Conservation (phyloP, 2,797 vertebrate genomes). For the Diceros bicornis region DNA sequence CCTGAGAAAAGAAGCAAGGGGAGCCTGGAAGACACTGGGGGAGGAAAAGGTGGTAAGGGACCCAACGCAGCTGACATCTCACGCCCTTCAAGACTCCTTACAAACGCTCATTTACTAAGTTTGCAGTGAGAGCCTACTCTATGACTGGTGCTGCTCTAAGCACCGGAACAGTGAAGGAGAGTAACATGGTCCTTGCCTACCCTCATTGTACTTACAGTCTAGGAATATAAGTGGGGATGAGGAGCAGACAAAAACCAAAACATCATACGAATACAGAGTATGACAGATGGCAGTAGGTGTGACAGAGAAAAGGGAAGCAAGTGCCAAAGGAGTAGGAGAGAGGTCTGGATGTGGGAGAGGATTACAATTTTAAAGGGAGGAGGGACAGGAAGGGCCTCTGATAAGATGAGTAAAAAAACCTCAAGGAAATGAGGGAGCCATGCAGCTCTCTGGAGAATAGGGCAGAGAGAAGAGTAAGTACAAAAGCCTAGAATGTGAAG, state of each 20-base stretch:
- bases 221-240: accelerated
- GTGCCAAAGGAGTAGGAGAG: not conserved
- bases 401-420: not conserved
- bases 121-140: not conserved
- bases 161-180: accelerated
- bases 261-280: accelerated
- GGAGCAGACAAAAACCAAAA: not conserved
- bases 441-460: not conserved
- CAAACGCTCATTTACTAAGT: accelerated
- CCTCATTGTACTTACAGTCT: not conserved
- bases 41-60: not conserved
- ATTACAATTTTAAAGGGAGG: not conserved
- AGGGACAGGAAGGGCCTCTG: not conserved
- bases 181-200: accelerated
- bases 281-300: not conserved
- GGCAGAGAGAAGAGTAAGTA: not conserved
- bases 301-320: not conserved
- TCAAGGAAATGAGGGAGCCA: not conserved
- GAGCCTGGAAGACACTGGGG: not conserved
- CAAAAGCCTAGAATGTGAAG: accelerated
- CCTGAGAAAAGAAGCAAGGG: not conserved
- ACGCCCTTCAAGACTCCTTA: too few species aligned
- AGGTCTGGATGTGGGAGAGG: accelerated
- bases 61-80: accelerated
- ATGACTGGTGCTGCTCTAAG: accelerated